These are phyloP conservation scores for Oreochromis niloticus DNA, from an alignment of 2,113 vertebrate genomes.

Conservation along the genomic window DNA sequence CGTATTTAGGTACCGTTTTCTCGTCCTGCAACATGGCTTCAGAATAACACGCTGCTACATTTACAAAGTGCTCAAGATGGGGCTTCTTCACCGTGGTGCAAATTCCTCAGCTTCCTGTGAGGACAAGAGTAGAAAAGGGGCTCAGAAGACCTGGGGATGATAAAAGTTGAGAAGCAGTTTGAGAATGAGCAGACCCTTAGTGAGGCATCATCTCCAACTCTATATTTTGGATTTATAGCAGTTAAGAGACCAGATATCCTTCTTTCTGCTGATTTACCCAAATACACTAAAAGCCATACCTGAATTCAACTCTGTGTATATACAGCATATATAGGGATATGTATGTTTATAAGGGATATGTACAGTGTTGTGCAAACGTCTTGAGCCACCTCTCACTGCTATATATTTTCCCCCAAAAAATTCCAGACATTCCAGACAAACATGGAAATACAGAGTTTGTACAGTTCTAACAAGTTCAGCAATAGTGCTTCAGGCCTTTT, in stretches of 20 bases:
- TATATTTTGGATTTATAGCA: not conserved
- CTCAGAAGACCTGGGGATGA: slow-evolving; percentile 23
- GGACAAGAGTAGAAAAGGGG: not conserved
- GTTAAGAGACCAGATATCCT: not conserved
- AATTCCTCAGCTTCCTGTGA: slow-evolving; percentile 51
- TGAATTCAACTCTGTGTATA: not conserved
- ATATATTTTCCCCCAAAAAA: not conserved
- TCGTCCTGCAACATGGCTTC: slow-evolving; percentile 9
- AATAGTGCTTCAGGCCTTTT: not conserved
- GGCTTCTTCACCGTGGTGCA: slow-evolving; percentile 50
- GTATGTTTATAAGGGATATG: not conserved
- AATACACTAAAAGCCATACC: not conserved
- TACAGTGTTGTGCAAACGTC: not conserved
- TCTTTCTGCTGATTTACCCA: not conserved
- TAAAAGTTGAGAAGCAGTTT: not conserved
- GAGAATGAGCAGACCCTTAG: not conserved
- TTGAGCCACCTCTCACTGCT: not conserved
- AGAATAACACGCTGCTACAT: slow-evolving; percentile 52
- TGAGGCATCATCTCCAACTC: not conserved
- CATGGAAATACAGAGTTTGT: not conserved
- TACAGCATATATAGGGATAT: not conserved
- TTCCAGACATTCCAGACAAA: not conserved
- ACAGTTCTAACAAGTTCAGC: not conserved
- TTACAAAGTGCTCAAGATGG: slow-evolving; percentile 61
- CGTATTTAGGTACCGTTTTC: slow-evolving; percentile 17